Evolutionary conservation across 2,113 vertebrate genomes (phyloP), one percentile per base, ranked within the genome.

Genomic region (Clarias macrocephalus): DNA sequence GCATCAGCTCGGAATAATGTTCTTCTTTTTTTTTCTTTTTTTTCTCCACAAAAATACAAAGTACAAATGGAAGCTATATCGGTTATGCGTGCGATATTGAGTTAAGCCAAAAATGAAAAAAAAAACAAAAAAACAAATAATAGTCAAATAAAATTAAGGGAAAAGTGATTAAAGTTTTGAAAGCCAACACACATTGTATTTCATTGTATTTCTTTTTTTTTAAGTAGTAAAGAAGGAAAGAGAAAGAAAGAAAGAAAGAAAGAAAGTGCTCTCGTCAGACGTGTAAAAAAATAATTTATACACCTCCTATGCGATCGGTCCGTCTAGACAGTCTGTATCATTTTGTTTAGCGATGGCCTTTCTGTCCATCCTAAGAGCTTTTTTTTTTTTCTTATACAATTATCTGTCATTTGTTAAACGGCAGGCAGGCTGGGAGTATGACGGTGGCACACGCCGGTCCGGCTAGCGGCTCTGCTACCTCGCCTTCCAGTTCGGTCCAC

Each of bases 401-500:
- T 82, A 30, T 66, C 82, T 75, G 93, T 94, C 95, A 99, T 94
- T 99, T 99, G 95, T 98, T 99, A 93, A 99, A 99, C 0, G 98
- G 98, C 21, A 99, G 97, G 19, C 98, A 99, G 90, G 96, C 96
- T 4, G 98, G 98, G 92, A 99, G 91, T 85, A 98, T 96, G 89
- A 99, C 97, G 0, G 97, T 99, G 0, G 97, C 97, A 86, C 98
- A 99, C 54, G 98, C 96, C 0, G 98, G 98, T 73, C 98, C 98
- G 0, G 98, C 98, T 60, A 99, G 94, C 5, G 98, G 98, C 93
- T 99, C 98, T 0, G 98, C 98, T 89, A 99, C 98, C 15, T 99
- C 98, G 70, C 98, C 98, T 93, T 99, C 98, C 56, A 99, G 93
- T 93, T 99, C 98, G 89, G 96, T 99, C 98, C 98, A 99, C 82